phyloP scores from a whole-genome alignment of 2,888 invertebrate genomes.

The Yponomeuta plumbellus region DNA sequence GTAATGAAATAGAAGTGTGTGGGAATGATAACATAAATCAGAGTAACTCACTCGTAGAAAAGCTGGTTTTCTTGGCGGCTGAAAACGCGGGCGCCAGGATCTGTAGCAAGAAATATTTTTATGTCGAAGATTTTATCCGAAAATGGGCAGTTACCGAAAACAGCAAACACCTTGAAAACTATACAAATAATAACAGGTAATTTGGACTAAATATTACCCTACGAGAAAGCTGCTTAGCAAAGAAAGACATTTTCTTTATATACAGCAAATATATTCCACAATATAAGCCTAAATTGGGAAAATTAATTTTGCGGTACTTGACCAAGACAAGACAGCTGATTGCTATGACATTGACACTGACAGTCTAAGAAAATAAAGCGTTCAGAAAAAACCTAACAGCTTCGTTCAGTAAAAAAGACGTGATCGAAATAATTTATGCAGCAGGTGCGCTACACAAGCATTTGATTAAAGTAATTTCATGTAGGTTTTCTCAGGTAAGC shows the following conservation, averaged over 20 bases:
- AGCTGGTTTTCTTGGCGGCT: slow-evolving; percentile 16
- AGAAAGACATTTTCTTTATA: slow-evolving; percentile 43
- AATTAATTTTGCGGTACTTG: too few relatives aligned
- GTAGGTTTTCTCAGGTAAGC: too few relatives aligned
- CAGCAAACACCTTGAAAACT: too few relatives aligned
- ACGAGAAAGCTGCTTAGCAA: slow-evolving; percentile 46
- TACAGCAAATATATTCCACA: not conserved
- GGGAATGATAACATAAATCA: not conserved
- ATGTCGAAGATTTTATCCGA: too few relatives aligned
- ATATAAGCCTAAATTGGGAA: not conserved
- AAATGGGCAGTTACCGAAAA: not conserved
- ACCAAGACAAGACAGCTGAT: too few relatives aligned
- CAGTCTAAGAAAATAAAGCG: too few relatives aligned
- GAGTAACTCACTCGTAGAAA: slow-evolving; percentile 47
- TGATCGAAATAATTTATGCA: too few relatives aligned
- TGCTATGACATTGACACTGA: too few relatives aligned
- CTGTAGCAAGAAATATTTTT: slow-evolving; percentile 10
- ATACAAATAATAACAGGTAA: not conserved
- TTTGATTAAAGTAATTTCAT: too few relatives aligned
- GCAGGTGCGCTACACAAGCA: too few relatives aligned
- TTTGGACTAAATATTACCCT: slow-evolving; percentile 37
- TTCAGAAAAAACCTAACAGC: too few relatives aligned
- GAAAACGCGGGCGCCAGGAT: slow-evolving; percentile 15
- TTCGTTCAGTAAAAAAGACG: too few relatives aligned
- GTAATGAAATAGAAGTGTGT: not conserved